phyloP scores from a whole-genome alignment of 2,888 invertebrate species.

The Ichneumoninae sp. region DNA sequence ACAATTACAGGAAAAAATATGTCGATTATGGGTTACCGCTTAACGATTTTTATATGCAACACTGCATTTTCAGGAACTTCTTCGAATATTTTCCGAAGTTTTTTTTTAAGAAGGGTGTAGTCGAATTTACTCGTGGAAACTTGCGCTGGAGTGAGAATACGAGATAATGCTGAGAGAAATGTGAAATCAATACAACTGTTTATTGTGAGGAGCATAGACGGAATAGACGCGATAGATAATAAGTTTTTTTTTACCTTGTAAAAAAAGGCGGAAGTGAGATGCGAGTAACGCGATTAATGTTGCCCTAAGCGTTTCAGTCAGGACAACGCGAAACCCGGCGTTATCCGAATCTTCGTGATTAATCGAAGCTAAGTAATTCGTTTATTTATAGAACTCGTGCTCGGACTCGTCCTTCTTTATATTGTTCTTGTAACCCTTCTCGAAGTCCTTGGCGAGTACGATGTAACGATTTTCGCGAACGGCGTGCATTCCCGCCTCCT shows the following conservation, averaged over 20 bases:
- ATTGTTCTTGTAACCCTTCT: constrained; percentile 99
- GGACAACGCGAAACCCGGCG: neutral
- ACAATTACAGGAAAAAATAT: too few relatives aligned
- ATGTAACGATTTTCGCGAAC: constrained; percentile 99
- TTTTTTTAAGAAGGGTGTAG: neutral
- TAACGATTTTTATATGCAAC: too few relatives aligned
- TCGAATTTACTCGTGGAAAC: neutral
- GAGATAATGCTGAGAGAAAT: neutral
- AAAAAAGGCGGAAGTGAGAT: constrained; percentile 31
- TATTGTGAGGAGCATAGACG: constrained; percentile 46
- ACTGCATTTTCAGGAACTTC: too few relatives aligned
- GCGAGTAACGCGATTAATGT: neutral
- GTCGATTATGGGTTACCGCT: too few relatives aligned
- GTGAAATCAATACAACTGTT: constrained; percentile 54
- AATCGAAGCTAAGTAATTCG: constrained; percentile 18
- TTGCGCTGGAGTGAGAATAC: neutral
- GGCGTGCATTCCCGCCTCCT: constrained; percentile 99
- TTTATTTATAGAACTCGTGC: constrained; percentile 99
- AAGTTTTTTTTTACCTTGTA: constrained; percentile 27
- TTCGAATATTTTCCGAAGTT: too few relatives aligned
- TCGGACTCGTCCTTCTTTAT: constrained; percentile 99
- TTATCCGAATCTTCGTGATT: neutral
- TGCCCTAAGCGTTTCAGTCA: neutral
- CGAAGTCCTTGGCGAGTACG: constrained; percentile 99
- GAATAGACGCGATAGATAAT: constrained; percentile 43